phyloP scores from a whole-genome alignment of 2,113 vertebrate genomes.

The Dicaeum eximium region DNA sequence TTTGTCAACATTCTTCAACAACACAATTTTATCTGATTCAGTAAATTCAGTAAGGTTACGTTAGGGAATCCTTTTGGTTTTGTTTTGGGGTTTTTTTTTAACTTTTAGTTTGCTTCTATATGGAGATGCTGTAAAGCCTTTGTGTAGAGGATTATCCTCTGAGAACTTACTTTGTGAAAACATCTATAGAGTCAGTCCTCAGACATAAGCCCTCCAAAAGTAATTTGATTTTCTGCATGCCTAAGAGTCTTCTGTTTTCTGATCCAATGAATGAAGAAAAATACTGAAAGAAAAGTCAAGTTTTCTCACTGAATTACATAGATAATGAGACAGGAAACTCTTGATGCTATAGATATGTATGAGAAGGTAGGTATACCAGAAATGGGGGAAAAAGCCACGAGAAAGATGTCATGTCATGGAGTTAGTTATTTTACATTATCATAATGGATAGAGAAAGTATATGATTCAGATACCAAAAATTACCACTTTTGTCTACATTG shows the following conservation, averaged over 20 bases:
- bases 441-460: background rate
- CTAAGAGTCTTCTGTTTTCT: background rate
- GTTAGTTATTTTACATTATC: background rate
- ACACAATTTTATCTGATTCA: background rate
- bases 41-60: background rate
- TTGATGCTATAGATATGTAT: background rate
- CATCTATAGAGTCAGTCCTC: background rate
- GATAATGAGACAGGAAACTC: background rate
- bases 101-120: background rate
- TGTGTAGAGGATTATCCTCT: background rate
- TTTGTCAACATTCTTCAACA: background rate
- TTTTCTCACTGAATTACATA: background rate
- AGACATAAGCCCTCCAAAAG: background rate
- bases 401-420: background rate
- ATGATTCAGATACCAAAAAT: background rate
- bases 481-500: background rate
- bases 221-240: background rate
- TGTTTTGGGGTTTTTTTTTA: background rate
- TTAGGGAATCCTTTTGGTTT: background rate
- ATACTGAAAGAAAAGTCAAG: background rate
- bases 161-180: background rate
- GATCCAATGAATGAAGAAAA: background rate
- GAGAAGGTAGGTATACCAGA: background rate
- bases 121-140: background rate
- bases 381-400: fast-evolving